Evolutionary conservation across 2,797 vertebrate species (phyloP).

Genomic region (Moxostoma hubbsi): DNA sequence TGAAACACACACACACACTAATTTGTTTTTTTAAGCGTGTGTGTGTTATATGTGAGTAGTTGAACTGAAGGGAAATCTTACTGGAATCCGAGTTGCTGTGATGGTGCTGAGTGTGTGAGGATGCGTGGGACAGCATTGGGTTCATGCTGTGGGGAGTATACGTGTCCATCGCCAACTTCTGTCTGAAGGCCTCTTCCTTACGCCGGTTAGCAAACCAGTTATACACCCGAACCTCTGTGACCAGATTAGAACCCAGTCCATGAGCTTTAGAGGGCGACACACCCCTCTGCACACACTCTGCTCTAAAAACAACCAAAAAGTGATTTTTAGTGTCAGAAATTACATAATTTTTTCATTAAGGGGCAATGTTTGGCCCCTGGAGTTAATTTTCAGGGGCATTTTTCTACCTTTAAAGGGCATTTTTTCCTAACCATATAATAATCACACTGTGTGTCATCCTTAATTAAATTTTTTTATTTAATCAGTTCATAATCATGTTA

Average conservation of each 20-base stretch:
- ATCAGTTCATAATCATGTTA: no score
- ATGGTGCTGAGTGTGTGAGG: conserved; percentile 82
- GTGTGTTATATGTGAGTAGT: neutral
- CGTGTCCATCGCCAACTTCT: conserved; percentile 96
- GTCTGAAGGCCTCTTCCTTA: conserved; percentile 97
- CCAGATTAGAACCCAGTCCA: conserved; percentile 96
- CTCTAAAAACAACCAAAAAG: conserved; percentile 74
- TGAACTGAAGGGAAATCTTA: conserved; percentile 34
- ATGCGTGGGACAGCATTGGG: conserved; percentile 86
- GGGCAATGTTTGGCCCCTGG: no score
- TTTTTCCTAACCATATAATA: no score
- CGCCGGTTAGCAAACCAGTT: conserved; percentile 99
- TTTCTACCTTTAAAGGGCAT: no score
- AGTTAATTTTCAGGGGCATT: no score
- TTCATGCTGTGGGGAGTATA: conserved; percentile 88
- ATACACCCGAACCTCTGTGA: conserved; percentile 97
- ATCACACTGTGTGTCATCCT: no score
- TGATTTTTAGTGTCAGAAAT: neutral
- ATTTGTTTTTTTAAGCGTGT: neutral
- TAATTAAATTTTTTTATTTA: no score
- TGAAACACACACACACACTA: conserved; percentile 25
- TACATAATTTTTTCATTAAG: no score
- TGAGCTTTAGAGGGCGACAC: conserved; percentile 98
- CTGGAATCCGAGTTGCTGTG: conserved; percentile 86
- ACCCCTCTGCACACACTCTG: conserved; percentile 96